Conservation (phyloP, 2,888 invertebrate species). For the Amorpha juglandis region DNA sequence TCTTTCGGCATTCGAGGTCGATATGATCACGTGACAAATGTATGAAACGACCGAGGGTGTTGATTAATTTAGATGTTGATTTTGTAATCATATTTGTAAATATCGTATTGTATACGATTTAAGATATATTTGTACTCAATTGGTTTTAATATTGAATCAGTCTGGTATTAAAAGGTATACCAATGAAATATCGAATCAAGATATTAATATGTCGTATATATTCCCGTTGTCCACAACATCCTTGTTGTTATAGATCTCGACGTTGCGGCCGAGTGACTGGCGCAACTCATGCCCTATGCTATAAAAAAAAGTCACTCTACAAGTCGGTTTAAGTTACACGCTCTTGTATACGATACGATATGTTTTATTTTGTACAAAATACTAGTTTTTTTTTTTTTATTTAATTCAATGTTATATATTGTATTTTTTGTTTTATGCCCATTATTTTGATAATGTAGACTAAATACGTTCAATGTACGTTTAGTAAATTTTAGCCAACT, state of each 20-base stretch:
- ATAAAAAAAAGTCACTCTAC: slow-evolving; percentile 10
- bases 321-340: slow-evolving; percentile 29
- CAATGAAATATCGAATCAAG: background rate
- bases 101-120: background rate
- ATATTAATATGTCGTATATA: background rate
- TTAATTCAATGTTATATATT: slow-evolving; percentile 45
- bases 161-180: background rate
- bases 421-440: slow-evolving; percentile 31
- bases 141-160: background rate
- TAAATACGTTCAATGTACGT: slow-evolving; percentile 38
- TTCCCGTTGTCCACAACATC: background rate
- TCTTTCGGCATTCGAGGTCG: background rate
- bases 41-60: too few relatives aligned
- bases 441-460: slow-evolving; percentile 32
- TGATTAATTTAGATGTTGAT: too few relatives aligned
- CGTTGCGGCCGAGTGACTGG: background rate
- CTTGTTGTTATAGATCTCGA: background rate
- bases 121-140: background rate
- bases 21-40: background rate
- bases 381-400: slow-evolving; percentile 44
- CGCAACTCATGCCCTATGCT: too few relatives aligned
- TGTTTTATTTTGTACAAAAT: slow-evolving; percentile 50
- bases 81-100: too few relatives aligned
- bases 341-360: slow-evolving; percentile 51
- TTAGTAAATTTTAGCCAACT: slow-evolving; percentile 42